phyloP scores from a whole-genome alignment of 2,797 vertebrate species.

The Staurois parvus region DNA sequence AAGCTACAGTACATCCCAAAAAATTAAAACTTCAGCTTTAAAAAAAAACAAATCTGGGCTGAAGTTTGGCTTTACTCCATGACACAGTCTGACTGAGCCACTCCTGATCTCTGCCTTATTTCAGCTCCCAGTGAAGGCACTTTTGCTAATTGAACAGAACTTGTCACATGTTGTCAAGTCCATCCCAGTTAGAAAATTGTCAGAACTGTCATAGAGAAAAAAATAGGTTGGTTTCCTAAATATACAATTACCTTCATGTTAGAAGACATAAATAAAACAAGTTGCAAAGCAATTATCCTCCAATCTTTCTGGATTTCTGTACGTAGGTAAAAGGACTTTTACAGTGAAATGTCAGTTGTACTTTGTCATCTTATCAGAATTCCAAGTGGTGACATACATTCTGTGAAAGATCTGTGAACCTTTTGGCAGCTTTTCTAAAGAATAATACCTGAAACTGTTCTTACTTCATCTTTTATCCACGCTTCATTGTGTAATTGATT shows the following conservation, averaged over 20 bases:
- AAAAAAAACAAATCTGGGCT: too few species aligned
- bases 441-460: neutral
- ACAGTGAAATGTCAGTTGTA: constrained; percentile 32
- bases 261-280: constrained; percentile 19
- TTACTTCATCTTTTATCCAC: neutral
- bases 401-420: constrained; percentile 15
- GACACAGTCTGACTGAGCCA: too few species aligned
- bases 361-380: constrained; percentile 17
- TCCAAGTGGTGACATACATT: constrained; percentile 21
- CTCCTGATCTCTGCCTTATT: too few species aligned
- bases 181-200: constrained; percentile 34
- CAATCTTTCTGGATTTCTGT: constrained; percentile 10
- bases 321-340: neutral
- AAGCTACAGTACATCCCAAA: too few species aligned
- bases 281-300: constrained; percentile 14
- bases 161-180: constrained; percentile 27
- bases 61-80: too few species aligned
- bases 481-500: neutral
- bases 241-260: neutral
- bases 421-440: constrained; percentile 7
- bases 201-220: constrained; percentile 25
- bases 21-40: too few species aligned
- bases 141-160: neutral
- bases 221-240: constrained; percentile 12
- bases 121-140: neutral